phyloP scores from a whole-genome alignment of 1,140 invertebrate species.

The Pseudobourletiella spinata region DNA sequence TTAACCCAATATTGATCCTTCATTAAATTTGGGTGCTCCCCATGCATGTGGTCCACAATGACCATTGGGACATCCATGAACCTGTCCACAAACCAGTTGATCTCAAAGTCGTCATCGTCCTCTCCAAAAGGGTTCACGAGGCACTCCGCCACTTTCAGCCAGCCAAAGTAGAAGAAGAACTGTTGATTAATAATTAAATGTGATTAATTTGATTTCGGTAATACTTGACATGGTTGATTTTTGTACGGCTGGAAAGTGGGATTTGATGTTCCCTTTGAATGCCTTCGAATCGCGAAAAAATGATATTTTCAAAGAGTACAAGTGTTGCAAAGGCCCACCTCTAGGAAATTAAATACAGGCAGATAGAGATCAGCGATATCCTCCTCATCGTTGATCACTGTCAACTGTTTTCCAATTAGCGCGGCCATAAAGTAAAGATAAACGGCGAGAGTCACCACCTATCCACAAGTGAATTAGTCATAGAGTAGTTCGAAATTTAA shows the following conservation, averaged over 20 bases:
- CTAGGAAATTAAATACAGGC: conserved; percentile 20
- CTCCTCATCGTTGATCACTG: not conserved
- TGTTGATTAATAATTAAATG: no score
- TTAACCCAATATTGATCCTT: conserved; percentile 43
- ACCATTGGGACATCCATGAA: conserved; percentile 39
- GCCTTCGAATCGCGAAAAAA: no score
- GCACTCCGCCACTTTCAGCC: conserved; percentile 47
- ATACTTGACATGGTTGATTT: no score
- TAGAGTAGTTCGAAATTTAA: no score
- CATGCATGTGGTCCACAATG: conserved; percentile 45
- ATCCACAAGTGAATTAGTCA: no score
- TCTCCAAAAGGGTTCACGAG: conserved; percentile 50
- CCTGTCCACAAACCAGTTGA: conserved; percentile 45
- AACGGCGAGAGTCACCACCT: conserved; percentile 51
- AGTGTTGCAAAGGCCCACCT: no score
- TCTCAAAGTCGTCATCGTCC: conserved; percentile 55
- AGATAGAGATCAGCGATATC: conserved; percentile 17
- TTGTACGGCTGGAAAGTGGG: no score
- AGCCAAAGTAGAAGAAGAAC: conserved; percentile 55
- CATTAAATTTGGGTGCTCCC: conserved; percentile 42
- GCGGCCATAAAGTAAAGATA: conserved; percentile 50
- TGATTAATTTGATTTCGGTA: no score
- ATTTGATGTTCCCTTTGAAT: no score
- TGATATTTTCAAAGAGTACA: no score
- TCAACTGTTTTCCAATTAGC: conserved; percentile 43